Base-by-base conservation (phyloP, 2,797 vertebrate genomes). In the Lycodopsis pacificus region DNA sequence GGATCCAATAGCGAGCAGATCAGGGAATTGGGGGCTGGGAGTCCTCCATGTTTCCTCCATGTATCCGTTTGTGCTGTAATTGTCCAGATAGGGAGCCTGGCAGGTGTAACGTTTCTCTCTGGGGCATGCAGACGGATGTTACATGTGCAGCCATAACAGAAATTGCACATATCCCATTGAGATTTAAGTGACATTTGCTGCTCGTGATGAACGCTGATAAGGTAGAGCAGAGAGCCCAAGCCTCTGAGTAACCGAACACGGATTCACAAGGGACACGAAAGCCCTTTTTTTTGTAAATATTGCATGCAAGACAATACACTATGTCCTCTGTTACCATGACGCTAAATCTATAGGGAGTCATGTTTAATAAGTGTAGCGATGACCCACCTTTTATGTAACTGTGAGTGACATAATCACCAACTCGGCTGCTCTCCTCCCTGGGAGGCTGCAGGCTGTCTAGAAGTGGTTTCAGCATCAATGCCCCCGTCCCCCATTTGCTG, bases 351-450 rank as follows among this genome's bases (percentile, higher is more conserved):
- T 73, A 73, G 40, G 46, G 56, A 48, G 38, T 65, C 67, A 79
- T 84, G 76, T 90, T 88, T 67, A 85, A 80, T 25, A 25, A 25
- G 81, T 86, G 61, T 69, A 85, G 72, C 8, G 81, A 70, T 82
- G 81, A 77, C 80, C 84, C 2, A 84, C 51, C 85, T 91, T 91
- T 93, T 92, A 93, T 84, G 82, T 93, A 93, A 93, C 82, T 36
- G 56, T 34, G 42, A 20, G 74, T 94, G 93, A 92, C 88, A 88
- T 93, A 93, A 94, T 78, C 77, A 63, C 32, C 58, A 59, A 59
- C 78, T 92, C 79, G 77, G 86, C 86, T 84, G 77, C 84, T 90
- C 68, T 79, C 10, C 58, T 86, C 77, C 36, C 84, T 76, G 66
- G 68, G 85, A 90, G 84, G 82, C 81, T 91, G 85, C 77, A 27